Evolutionary conservation across 2,797 vertebrate species (phyloP).

Genomic region (Acomys russatus): DNA sequence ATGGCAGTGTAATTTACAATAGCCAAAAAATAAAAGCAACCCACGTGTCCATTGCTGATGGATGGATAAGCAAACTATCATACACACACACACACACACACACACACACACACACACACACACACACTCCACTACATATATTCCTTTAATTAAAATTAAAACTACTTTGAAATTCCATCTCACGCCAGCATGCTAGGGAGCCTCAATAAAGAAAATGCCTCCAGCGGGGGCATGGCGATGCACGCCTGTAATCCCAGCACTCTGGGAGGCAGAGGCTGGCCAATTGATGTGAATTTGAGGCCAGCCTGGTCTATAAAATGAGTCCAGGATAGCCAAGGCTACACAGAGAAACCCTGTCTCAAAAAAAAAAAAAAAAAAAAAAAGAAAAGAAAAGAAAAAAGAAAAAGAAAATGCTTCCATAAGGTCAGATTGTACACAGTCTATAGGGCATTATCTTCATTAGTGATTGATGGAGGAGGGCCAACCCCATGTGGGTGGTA

Average conservation of each 20-base stretch:
- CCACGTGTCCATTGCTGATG: too few species aligned
- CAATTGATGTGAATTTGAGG: too few species aligned
- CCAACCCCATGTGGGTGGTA: background rate
- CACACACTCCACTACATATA: background rate
- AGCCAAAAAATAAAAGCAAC: background rate
- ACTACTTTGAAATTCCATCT: background rate
- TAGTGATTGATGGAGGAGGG: background rate
- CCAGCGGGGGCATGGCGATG: too few species aligned
- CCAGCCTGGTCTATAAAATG: too few species aligned
- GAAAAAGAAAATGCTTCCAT: background rate
- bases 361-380: too few species aligned
- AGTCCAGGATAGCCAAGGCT: too few species aligned
- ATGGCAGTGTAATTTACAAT: background rate
- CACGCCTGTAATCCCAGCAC: too few species aligned
- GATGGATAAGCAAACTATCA: background rate
- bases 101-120: background rate
- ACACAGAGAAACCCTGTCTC: too few species aligned
- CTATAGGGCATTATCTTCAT: background rate
- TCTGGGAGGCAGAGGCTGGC: too few species aligned
- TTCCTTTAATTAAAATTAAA: background rate
- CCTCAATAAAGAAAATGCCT: background rate
- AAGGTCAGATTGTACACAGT: background rate
- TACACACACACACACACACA: background rate
- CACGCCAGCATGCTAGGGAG: background rate
- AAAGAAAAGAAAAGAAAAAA: too few species aligned